These are phyloP conservation scores for Sebastes jordani DNA, from an alignment of 2,797 vertebrate species.

Conservation along the genomic window DNA sequence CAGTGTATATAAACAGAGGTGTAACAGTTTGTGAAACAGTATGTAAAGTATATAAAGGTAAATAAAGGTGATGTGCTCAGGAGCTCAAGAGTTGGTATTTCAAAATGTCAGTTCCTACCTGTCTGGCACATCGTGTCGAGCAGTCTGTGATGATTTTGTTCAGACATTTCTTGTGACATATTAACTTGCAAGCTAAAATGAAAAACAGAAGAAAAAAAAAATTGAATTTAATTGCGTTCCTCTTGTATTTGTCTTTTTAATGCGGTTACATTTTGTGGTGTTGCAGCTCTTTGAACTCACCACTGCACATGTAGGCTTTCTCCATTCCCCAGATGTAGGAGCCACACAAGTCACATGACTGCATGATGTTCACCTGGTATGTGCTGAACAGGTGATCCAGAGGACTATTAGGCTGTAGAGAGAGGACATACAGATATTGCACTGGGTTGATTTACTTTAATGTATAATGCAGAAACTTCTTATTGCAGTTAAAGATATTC, in stretches of 20 bases:
- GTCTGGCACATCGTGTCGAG: conserved; percentile 78
- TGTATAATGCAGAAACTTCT: not conserved
- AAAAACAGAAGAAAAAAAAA: not conserved
- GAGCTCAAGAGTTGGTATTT: not conserved
- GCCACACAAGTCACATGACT: conserved; percentile 94
- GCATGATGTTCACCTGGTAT: conserved; percentile 96
- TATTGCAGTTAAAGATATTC: not conserved
- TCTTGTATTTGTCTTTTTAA: not conserved
- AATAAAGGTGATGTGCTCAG: no score
- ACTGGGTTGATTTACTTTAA: not conserved
- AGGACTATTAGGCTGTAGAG: conserved; percentile 84
- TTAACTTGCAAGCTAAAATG: conserved; percentile 90
- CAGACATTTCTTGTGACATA: conserved; percentile 96
- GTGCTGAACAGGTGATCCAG: conserved; percentile 91
- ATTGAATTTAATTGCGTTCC: not conserved
- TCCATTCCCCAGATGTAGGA: conserved; percentile 98
- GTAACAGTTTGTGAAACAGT: no score
- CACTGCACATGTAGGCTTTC: conserved; percentile 93
- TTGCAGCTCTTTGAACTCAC: conserved; percentile 78
- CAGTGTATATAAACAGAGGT: no score
- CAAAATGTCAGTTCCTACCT: conserved; percentile 76
- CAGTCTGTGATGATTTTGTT: conserved; percentile 88
- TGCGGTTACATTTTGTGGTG: not conserved
- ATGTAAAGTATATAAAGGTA: no score
- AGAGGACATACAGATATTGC: not conserved